phyloP scores from a whole-genome alignment of 2,797 vertebrate species.

The Petrocephalus schoutedeni region DNA sequence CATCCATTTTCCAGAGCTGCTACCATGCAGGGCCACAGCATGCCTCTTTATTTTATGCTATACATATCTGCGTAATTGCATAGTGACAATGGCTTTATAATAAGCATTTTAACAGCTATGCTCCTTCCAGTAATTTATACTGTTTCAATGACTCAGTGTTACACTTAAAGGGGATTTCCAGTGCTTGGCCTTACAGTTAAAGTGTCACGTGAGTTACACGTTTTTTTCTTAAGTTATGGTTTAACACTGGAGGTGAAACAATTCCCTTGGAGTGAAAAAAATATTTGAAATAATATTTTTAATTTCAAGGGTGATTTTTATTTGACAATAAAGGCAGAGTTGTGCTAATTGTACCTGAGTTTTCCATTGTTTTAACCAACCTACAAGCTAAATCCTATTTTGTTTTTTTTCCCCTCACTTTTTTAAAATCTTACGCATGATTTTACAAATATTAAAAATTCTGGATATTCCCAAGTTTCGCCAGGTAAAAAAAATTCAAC shows the following conservation, averaged over 20 bases:
- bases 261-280: neutral
- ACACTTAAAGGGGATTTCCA: neutral
- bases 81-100: neutral
- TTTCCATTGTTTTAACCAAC: neutral
- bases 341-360: neutral
- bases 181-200: neutral
- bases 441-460: neutral
- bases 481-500: neutral
- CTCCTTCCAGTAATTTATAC: neutral
- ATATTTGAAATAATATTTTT: neutral
- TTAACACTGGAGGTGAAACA: neutral
- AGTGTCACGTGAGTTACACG: neutral
- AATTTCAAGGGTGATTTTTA: neutral
- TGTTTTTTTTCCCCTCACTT: too few species aligned
- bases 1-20: neutral
- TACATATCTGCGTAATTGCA: neutral
- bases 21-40: neutral
- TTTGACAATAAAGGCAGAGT: neutral
- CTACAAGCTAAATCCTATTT: too few species aligned
- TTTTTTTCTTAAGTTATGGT: neutral
- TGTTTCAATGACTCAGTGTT: neutral
- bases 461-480: neutral
- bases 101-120: neutral
- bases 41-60: neutral
- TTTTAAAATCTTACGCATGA: neutral